These are phyloP conservation scores for Hormaphis cornu DNA, from an alignment of 1,140 invertebrate genomes.

Conservation along the genomic window DNA sequence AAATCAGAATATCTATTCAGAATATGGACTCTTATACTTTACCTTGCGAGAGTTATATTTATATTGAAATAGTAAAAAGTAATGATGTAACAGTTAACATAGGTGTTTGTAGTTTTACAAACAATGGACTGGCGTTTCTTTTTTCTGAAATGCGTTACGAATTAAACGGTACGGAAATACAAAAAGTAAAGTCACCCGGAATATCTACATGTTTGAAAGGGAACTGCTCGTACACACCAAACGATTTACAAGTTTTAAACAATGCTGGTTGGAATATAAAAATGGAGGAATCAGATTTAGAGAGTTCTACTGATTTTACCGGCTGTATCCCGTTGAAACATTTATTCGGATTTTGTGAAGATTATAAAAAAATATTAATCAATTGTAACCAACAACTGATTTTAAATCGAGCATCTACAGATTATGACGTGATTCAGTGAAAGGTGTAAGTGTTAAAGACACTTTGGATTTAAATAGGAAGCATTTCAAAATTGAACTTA, in stretches of 20 bases:
- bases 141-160: constrained; percentile 46
- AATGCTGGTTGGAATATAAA: constrained; percentile 39
- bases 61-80: not conserved
- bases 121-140: constrained; percentile 38
- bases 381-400: constrained; percentile 45
- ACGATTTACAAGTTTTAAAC: constrained; percentile 35
- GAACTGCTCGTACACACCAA: constrained; percentile 37
- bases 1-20: constrained; percentile 40
- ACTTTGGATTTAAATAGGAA: not conserved
- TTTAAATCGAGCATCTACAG: constrained; percentile 40
- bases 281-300: not conserved
- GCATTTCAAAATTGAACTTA: constrained; percentile 24
- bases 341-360: constrained; percentile 44
- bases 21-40: constrained; percentile 31
- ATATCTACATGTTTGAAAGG: constrained; percentile 43
- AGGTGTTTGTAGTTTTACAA: not conserved
- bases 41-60: constrained; percentile 29
- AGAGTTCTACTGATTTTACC: constrained; percentile 38
- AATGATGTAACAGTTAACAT: not conserved
- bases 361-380: constrained; percentile 44
- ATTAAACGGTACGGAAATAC: constrained; percentile 43
- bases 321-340: constrained; percentile 42
- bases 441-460: not conserved
- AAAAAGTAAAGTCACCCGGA: constrained; percentile 42
- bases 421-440: constrained; percentile 34